These are phyloP conservation scores for Crypturellus tataupa DNA, from an alignment of 2,797 vertebrate genomes.

Conservation along the genomic window DNA sequence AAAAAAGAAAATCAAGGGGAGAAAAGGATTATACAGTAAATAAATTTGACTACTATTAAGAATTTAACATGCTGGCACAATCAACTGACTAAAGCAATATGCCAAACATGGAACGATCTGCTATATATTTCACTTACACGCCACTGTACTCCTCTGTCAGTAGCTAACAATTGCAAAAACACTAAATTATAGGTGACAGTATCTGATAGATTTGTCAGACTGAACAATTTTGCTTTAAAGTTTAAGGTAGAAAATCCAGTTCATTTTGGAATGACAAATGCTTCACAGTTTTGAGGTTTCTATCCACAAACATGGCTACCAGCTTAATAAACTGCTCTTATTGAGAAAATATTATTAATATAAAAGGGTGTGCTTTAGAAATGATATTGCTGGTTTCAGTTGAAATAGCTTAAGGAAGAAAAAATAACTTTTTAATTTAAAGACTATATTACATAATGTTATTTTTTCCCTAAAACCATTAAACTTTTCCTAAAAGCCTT, in stretches of 20 bases:
- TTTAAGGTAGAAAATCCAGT: neutral
- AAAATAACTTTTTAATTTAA: neutral
- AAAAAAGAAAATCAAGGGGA: conserved; percentile 42
- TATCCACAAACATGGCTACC: neutral
- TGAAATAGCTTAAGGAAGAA: neutral
- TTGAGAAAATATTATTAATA: neutral
- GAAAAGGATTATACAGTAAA: conserved; percentile 65
- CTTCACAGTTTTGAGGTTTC: neutral
- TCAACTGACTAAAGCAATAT: neutral
- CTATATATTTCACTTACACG: neutral
- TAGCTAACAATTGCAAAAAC: neutral
- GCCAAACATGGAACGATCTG: conserved; percentile 14
- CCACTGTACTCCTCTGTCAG: neutral
- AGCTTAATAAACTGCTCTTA: neutral
- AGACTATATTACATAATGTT: neutral
- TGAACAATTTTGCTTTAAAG: conserved; percentile 58
- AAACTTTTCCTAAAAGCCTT: neutral
- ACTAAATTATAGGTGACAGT: conserved; percentile 58
- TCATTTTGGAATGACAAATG: conserved; percentile 13
- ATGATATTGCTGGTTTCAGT: neutral
- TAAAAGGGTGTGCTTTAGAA: neutral
- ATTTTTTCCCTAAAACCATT: neutral
- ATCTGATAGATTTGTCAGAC: conserved; percentile 66
- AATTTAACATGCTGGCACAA: conserved; percentile 63
- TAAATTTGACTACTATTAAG: conserved; percentile 70